These are phyloP conservation scores for Okapia johnstoni DNA, from an alignment of 2,113 vertebrate species.

Conservation along the genomic window DNA sequence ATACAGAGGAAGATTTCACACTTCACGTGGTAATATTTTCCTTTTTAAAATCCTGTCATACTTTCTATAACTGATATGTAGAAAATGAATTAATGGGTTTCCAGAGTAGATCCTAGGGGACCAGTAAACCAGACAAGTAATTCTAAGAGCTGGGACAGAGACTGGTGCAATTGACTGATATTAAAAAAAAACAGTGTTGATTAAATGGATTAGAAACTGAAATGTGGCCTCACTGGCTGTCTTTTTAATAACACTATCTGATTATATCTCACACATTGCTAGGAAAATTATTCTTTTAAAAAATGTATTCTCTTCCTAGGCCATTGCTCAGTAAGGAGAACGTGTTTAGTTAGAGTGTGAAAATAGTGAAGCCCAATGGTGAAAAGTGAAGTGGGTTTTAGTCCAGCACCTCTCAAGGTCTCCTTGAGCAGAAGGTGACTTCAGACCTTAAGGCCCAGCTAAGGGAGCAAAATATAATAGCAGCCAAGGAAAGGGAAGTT, in stretches of 20 bases:
- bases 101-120: neutral
- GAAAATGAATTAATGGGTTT: neutral
- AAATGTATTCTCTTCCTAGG: slow-evolving; percentile 86
- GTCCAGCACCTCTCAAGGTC: slow-evolving; percentile 91
- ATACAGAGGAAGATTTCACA: neutral
- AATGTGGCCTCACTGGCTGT: neutral
- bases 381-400: slow-evolving; percentile 91
- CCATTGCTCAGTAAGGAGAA: slow-evolving; percentile 87
- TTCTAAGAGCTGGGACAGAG: neutral
- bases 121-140: neutral
- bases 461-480: slow-evolving; percentile 87
- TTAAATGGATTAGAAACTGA: neutral
- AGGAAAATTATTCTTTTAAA: neutral
- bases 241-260: neutral
- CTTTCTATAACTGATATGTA: neutral
- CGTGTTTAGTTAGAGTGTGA: slow-evolving; percentile 92
- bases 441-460: slow-evolving; percentile 48
- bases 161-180: neutral
- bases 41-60: neutral
- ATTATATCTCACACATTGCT: neutral
- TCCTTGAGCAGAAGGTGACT: slow-evolving; percentile 89
- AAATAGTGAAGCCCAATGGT: slow-evolving; percentile 93
- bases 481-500: slow-evolving; percentile 90
- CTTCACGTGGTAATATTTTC: neutral
- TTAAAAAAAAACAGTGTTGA: neutral